Evolutionary conservation across 2,888 invertebrate species (phyloP).

Genomic region (Drosophila paucipuncta): DNA sequence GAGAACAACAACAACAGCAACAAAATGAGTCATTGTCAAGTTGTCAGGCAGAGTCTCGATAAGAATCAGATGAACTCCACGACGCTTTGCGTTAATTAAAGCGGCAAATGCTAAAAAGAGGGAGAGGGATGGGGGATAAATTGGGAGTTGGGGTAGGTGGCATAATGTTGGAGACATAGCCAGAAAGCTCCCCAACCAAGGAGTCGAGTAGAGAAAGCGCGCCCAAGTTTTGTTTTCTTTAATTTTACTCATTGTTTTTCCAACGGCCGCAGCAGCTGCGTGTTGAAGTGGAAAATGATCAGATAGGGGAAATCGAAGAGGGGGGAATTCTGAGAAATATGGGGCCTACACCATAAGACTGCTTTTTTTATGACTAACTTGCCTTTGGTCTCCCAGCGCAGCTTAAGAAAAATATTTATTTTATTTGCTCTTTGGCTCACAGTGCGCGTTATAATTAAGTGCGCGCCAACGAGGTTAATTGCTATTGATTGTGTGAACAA

Average conservation of each 20-base stretch:
- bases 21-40: conserved; percentile 44
- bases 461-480: conserved; percentile 71
- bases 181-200: conserved; percentile 42
- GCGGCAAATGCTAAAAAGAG: conserved; percentile 51
- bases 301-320: not conserved
- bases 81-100: conserved; percentile 59
- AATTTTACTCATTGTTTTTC: conserved; percentile 53
- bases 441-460: conserved; percentile 54
- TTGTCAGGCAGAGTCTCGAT: conserved; percentile 31
- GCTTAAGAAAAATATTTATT: conserved; percentile 63
- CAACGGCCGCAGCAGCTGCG: conserved; percentile 52
- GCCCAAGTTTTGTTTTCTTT: conserved; percentile 39
- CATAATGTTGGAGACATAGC: conserved; percentile 4
- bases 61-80: conserved; percentile 53
- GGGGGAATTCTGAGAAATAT: not conserved
- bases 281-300: conserved; percentile 71
- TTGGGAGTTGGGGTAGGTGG: not conserved
- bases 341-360: conserved; percentile 13
- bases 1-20: conserved; percentile 2
- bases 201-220: not conserved
- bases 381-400: conserved; percentile 27
- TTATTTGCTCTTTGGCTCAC: conserved; percentile 47
- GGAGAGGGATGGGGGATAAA: not conserved
- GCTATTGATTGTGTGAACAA: conserved; percentile 74
- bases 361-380: conserved; percentile 10